Percentiles rank a stretch among this genome's conserved stretches.
phyloP scores from a whole-genome alignment of 2,113 vertebrate species.

The Propithecus coquereli region DNA sequence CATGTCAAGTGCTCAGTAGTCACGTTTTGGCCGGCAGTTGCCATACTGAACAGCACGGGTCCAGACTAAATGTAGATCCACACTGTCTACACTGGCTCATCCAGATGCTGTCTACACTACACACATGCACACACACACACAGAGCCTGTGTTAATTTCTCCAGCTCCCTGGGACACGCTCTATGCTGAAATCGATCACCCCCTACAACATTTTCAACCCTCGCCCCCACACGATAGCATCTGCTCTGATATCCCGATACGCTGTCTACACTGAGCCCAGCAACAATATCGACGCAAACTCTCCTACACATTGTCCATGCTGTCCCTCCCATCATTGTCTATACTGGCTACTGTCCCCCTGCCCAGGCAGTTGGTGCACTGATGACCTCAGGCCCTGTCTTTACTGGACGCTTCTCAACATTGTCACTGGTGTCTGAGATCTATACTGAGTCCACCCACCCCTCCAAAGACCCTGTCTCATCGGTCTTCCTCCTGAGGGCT shows the following conservation, averaged over 20 bases:
- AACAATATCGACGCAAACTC: background rate
- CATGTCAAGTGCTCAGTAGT: background rate
- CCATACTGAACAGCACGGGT: background rate
- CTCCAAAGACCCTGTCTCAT: background rate
- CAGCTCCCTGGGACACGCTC: background rate
- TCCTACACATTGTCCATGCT: background rate
- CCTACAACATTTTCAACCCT: background rate
- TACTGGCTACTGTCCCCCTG: background rate
- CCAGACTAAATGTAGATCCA: background rate
- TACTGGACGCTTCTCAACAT: background rate
- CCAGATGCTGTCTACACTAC: background rate
- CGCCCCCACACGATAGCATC: no score
- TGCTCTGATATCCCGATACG: background rate
- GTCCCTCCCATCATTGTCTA: background rate
- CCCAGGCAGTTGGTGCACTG: background rate
- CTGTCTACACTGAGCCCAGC: background rate
- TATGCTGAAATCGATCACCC: background rate
- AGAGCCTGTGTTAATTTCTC: background rate
- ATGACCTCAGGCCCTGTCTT: background rate
- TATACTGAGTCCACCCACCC: no score
- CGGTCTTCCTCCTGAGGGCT: background rate
- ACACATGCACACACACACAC: background rate
- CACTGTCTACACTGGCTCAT: background rate
- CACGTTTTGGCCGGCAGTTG: background rate
- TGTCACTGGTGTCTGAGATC: background rate